A percentile compares a stretch with the other conserved stretches of the same genome.
These are phyloP conservation scores for Onchidella celtica DNA, from an alignment of 2,888 invertebrate genomes.

Conservation along the genomic window DNA sequence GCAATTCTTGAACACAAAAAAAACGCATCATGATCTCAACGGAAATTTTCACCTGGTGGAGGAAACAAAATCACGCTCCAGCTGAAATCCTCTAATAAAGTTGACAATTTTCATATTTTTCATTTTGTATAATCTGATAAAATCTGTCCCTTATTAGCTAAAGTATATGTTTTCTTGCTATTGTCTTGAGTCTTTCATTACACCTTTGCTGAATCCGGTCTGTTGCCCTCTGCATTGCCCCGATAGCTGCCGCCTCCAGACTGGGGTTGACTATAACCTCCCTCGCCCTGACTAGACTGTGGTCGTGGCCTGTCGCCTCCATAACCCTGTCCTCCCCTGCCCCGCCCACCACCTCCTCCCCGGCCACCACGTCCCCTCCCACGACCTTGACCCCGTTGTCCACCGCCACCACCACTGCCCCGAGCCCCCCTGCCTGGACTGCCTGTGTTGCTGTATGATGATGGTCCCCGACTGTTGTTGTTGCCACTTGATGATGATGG, in stretches of 20 bases:
- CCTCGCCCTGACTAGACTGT: conserved; percentile 34
- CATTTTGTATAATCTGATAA: too few relatives aligned
- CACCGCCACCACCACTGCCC: background rate
- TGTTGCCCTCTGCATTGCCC: too few relatives aligned
- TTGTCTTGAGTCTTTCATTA: too few relatives aligned
- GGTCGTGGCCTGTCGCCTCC: conserved; percentile 19
- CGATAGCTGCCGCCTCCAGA: background rate
- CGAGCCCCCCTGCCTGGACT: conserved; percentile 45
- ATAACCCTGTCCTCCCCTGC: background rate
- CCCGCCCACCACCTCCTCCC: conserved; percentile 29
- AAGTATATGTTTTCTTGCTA: too few relatives aligned
- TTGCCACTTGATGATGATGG: background rate
- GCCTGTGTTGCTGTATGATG: conserved; percentile 31
- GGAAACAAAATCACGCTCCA: too few relatives aligned
- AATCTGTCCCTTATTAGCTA: too few relatives aligned
- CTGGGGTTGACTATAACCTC: background rate
- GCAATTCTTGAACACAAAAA: too few relatives aligned
- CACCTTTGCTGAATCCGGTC: too few relatives aligned
- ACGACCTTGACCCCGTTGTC: background rate
- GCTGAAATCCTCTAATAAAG: too few relatives aligned
- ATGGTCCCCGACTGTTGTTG: background rate
- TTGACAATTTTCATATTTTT: too few relatives aligned
- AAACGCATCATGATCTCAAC: too few relatives aligned
- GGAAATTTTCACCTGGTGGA: too few relatives aligned
- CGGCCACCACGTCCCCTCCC: conserved; percentile 11